Evolutionary conservation across 2,888 invertebrate species (phyloP), one percentile per base, ranked within the genome.

Genomic region (Linyphia triangularis): DNA sequence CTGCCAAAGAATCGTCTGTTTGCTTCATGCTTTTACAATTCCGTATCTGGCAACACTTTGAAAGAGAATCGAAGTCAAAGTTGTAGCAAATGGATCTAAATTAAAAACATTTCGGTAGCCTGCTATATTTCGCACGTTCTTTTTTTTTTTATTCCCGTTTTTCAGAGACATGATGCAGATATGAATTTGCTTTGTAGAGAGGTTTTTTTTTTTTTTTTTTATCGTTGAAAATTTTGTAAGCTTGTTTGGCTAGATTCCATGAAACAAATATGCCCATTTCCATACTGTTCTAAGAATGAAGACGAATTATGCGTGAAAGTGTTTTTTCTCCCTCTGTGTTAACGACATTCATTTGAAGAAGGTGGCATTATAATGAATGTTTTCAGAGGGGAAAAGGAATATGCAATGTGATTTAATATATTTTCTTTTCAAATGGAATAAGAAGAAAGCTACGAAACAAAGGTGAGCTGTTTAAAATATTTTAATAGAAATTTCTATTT

Each of bases 81-180:
- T 72, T 37, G 59, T 51, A 77, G 69, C 26, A 65, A 73, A 81
- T 81, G 81, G 67, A 40, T 24, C 67, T 40, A 81, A 86, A 75
- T 86, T 86, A 86, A 86, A 86, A 86, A 73, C 67, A 73, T 67
- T 81, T 81, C 40, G 40, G 67, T 59, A 85, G 61, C 61, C 57
- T 77, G 85, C 59, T 85, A 85, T 77, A 43, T 24, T n/a, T 19
- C 61, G 59, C 77, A 67, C 9, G 22, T 37, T 67, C 33, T 67
- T 67, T 37, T 33, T 67, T 19, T 22, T 70, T 70, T 70, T 19
- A 6, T 4, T 51, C n/a, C 51, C 51, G n/a, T n/a, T n/a, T n/a
- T n/a, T n/a, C n/a, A n/a, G n/a, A n/a, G n/a, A 51, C 26, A 57
- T 51, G 33, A 84, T 77, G 75, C 19, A 26, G 43, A 73, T 73